Evolutionary conservation across 2,797 vertebrate genomes (phyloP).

Genomic region (Melopsittacus undulatus): DNA sequence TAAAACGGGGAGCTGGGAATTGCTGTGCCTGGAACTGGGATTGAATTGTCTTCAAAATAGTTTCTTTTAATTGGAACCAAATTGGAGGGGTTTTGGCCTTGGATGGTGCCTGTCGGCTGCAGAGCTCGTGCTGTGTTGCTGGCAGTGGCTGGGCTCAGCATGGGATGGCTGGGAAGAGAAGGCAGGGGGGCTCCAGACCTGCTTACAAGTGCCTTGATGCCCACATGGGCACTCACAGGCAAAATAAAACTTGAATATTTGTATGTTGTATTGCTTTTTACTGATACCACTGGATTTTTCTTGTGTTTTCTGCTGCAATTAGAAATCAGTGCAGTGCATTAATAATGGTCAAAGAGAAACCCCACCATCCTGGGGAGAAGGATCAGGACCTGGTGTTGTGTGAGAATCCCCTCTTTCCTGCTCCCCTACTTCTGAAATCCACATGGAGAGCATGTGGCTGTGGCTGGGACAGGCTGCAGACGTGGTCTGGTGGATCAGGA

Average conservation of each 20-base stretch:
- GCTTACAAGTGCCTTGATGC: neutral
- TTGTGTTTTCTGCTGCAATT: neutral
- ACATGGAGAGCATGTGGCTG: neutral
- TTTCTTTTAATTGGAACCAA: slow-evolving; percentile 43
- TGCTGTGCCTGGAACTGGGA: neutral
- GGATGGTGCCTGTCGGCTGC: neutral
- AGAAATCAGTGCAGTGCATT: rapidly evolving
- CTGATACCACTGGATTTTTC: neutral
- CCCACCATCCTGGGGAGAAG: neutral
- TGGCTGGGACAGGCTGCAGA: neutral
- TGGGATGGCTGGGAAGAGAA: neutral
- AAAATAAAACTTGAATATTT: neutral
- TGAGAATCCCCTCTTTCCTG: neutral
- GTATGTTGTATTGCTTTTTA: too few relatives aligned
- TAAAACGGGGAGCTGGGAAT: neutral
- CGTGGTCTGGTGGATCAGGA: neutral
- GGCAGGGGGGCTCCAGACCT: neutral
- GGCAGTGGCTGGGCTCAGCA: neutral
- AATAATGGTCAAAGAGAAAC: neutral
- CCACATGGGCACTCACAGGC: rapidly evolving
- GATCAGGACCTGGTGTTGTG: neutral
- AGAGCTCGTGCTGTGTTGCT: rapidly evolving
- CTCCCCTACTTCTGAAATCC: neutral
- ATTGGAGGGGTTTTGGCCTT: neutral
- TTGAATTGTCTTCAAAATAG: neutral